Evolutionary conservation across 2,888 invertebrate species (phyloP).

Genomic region (Bursaphelenchus okinawaensis): DNA sequence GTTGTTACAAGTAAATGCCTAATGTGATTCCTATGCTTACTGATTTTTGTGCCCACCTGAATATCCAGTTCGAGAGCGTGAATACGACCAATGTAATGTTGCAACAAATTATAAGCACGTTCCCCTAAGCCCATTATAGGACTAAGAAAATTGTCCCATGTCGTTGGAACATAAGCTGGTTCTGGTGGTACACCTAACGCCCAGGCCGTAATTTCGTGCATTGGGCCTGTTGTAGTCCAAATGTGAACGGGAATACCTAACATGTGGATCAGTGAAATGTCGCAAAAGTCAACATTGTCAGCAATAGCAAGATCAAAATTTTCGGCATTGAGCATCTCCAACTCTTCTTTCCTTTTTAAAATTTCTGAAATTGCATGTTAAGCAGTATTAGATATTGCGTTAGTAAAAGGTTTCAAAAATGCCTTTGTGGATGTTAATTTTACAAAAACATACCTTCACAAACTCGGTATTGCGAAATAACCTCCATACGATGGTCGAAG

Average conservation of each 20-base stretch:
- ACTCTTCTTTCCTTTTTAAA: slow-evolving; percentile 38
- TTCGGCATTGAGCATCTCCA: slow-evolving; percentile 34
- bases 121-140: slow-evolving; percentile 46
- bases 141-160: slow-evolving; percentile 43
- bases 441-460: slow-evolving; percentile 32
- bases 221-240: slow-evolving; percentile 49
- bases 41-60: too few species aligned
- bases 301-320: slow-evolving; percentile 48
- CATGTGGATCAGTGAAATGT: slow-evolving; percentile 39
- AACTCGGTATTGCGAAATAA: slow-evolving; percentile 20
- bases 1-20: too few species aligned
- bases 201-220: slow-evolving; percentile 46
- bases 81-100: neutral
- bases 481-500: slow-evolving; percentile 29
- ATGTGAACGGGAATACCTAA: slow-evolving; percentile 43
- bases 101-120: slow-evolving; percentile 35
- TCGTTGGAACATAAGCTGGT: slow-evolving; percentile 43
- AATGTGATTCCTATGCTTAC: too few species aligned
- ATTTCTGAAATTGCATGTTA: slow-evolving; percentile 26
- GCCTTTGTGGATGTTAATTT: too few species aligned
- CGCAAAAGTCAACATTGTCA: slow-evolving; percentile 48
- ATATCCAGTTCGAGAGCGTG: neutral
- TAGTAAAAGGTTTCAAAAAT: too few species aligned
- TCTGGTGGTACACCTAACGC: slow-evolving; percentile 42
- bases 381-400: too few species aligned